These are phyloP conservation scores for Scaptodrosophila lebanonensis DNA, from an alignment of 1,140 invertebrate genomes.

Conservation along the genomic window DNA sequence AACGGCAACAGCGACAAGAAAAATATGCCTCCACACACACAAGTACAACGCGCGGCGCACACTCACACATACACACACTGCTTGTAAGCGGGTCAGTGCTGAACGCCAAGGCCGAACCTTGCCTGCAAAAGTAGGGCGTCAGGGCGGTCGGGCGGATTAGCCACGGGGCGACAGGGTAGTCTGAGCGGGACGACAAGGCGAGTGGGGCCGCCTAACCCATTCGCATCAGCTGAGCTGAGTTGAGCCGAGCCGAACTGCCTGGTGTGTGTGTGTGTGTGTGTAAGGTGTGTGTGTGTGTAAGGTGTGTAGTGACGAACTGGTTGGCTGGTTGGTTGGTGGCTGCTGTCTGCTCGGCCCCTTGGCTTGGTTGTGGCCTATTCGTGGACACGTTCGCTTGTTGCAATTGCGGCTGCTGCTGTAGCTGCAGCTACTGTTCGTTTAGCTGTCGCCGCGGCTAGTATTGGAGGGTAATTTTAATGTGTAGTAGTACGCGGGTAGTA, in stretches of 20 bases:
- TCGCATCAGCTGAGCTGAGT: constrained; percentile 21
- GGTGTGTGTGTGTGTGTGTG: no score
- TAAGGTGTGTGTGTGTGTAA: no score
- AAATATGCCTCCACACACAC: constrained; percentile 29
- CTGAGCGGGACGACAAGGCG: constrained; percentile 1
- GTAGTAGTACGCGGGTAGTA: constrained; percentile 31
- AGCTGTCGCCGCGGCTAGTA: no score
- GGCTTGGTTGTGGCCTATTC: constrained; percentile 8
- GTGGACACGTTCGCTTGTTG: constrained; percentile 37
- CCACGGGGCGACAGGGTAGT: constrained; percentile 17
- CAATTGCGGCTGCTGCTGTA: constrained; percentile 17
- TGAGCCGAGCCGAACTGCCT: no score
- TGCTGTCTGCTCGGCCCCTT: constrained; percentile 3
- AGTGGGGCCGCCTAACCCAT: constrained; percentile 23
- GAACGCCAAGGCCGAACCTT: constrained; percentile 73
- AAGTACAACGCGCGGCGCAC: constrained; percentile 4
- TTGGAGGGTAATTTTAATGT: no score
- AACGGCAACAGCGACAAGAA: constrained; percentile 4
- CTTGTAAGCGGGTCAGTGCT: constrained; percentile 67
- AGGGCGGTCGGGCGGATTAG: constrained; percentile 43
- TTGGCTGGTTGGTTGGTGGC: constrained; percentile 25
- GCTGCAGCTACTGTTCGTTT: constrained; percentile 7
- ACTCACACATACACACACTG: constrained; percentile 15
- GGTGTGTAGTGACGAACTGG: constrained; percentile 38
- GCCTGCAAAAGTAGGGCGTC: constrained; percentile 63